A percentile compares a stretch with the other conserved stretches of the same genome.
These are phyloP conservation scores for Leucoptera coffeella DNA, from an alignment of 2,888 invertebrate species.

Conservation along the genomic window DNA sequence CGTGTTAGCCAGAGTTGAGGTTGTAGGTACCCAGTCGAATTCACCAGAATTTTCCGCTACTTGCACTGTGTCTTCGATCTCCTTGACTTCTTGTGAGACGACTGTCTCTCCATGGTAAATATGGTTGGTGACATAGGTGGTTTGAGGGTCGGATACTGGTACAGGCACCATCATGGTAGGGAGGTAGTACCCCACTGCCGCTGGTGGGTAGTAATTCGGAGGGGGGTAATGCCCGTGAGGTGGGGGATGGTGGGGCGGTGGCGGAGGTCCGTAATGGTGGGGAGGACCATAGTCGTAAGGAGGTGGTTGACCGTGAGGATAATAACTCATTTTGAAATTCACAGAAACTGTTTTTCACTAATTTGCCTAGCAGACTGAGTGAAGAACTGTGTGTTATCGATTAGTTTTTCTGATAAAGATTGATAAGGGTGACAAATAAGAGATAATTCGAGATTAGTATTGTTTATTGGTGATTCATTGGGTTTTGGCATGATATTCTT, in stretches of 20 bases:
- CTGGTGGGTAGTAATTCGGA: conserved; percentile 11
- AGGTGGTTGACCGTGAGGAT: conserved; percentile 14
- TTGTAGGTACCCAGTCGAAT: conserved; percentile 34
- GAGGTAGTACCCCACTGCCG: conserved; percentile 1
- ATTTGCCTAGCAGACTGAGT: too few species aligned
- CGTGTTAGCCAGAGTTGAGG: conserved; percentile 21
- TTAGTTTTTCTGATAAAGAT: too few species aligned
- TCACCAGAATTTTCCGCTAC: conserved; percentile 31
- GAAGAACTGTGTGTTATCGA: too few species aligned
- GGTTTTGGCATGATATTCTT: too few species aligned
- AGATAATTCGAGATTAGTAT: too few species aligned
- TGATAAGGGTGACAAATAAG: too few species aligned
- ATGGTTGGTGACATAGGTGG: conserved; percentile 38
- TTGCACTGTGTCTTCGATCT: conserved; percentile 8
- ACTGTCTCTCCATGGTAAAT: conserved; percentile 28
- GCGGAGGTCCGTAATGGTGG: not conserved
- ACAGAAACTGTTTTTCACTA: too few species aligned
- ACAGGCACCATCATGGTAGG: conserved; percentile 31
- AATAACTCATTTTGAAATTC: conserved; percentile 18
- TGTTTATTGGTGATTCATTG: too few species aligned
- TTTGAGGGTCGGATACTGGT: conserved; percentile 14
- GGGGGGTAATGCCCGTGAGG: conserved; percentile 5
- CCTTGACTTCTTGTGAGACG: conserved; percentile 11
- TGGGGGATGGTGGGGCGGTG: conserved; percentile 3
- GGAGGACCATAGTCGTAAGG: conserved; percentile 15